phyloP scores from a whole-genome alignment of 2,113 vertebrate species.

The Amazona vittata region DNA sequence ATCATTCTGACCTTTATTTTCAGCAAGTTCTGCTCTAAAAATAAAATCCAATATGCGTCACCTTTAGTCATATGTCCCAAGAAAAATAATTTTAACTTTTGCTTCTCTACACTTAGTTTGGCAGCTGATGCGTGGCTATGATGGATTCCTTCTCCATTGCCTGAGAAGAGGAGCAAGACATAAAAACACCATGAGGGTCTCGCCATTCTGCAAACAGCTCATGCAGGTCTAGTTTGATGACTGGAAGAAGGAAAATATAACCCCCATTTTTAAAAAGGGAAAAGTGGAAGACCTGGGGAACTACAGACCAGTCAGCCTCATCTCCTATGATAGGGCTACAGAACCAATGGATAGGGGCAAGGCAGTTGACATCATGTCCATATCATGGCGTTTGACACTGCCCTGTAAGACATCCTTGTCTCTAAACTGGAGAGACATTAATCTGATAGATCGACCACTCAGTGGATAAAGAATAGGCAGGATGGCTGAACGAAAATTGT shows the following conservation, averaged over 20 bases:
- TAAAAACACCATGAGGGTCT: not conserved
- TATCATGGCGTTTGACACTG: not conserved
- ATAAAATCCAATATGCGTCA: not conserved
- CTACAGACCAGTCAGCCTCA: not conserved
- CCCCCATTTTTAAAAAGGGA: not conserved
- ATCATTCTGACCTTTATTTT: slow-evolving; percentile 18
- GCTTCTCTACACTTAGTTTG: not conserved
- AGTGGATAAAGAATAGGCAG: not conserved
- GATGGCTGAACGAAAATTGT: not conserved
- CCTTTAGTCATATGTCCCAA: not conserved
- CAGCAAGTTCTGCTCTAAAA: slow-evolving; percentile 5
- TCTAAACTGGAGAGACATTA: not conserved
- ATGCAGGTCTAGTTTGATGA: not conserved
- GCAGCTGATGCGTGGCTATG: not conserved
- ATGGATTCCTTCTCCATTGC: not conserved
- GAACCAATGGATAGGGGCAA: not conserved
- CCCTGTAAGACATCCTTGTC: not conserved
- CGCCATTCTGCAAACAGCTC: not conserved
- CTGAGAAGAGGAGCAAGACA: not conserved
- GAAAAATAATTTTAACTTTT: not conserved
- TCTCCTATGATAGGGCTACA: not conserved
- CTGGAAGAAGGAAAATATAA: not conserved
- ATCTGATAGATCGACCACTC: not conserved
- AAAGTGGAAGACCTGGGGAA: not conserved
- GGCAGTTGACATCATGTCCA: not conserved